These are phyloP conservation scores for Reticulitermes lucifugus DNA, from an alignment of 2,888 invertebrate genomes.

Conservation along the genomic window DNA sequence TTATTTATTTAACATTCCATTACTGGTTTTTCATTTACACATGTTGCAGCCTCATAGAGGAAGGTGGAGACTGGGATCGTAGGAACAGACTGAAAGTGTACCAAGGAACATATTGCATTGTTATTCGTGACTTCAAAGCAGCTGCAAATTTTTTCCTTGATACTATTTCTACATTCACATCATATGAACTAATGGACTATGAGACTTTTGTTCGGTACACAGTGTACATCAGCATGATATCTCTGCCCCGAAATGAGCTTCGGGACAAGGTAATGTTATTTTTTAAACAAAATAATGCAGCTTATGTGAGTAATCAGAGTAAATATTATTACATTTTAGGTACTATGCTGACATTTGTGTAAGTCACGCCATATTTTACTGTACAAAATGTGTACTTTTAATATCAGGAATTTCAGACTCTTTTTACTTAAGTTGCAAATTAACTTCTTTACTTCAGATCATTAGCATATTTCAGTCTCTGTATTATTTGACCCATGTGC, in stretches of 20 bases:
- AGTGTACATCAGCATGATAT: conserved; percentile 85
- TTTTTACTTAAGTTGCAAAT: too few relatives aligned
- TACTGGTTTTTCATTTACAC: background rate
- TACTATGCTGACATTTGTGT: too few relatives aligned
- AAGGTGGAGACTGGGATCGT: conserved; percentile 99
- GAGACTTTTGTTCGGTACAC: conserved; percentile 86
- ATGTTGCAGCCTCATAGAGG: conserved; percentile 75
- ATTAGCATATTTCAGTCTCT: too few relatives aligned
- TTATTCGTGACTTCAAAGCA: conserved; percentile 94
- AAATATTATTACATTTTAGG: too few relatives aligned
- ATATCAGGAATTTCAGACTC: too few relatives aligned
- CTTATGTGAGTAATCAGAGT: too few relatives aligned
- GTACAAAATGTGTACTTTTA: too few relatives aligned
- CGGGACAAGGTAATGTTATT: conserved; percentile 73
- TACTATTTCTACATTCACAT: conserved; percentile 98
- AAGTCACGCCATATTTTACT: too few relatives aligned
- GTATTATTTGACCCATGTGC: too few relatives aligned
- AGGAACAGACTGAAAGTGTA: conserved; percentile 97
- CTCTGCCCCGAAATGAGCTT: conserved; percentile 82
- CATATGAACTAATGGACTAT: conserved; percentile 98
- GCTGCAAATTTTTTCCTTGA: conserved; percentile 97
- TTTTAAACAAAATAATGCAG: too few relatives aligned
- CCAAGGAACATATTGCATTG: conserved; percentile 95
- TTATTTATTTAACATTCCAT: conserved; percentile 13
- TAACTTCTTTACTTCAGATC: too few relatives aligned